A percentile compares a stretch with the other conserved stretches of the same genome.
Conservation (phyloP, 2,797 vertebrate genomes). For the Lutjanus campechanus region DNA sequence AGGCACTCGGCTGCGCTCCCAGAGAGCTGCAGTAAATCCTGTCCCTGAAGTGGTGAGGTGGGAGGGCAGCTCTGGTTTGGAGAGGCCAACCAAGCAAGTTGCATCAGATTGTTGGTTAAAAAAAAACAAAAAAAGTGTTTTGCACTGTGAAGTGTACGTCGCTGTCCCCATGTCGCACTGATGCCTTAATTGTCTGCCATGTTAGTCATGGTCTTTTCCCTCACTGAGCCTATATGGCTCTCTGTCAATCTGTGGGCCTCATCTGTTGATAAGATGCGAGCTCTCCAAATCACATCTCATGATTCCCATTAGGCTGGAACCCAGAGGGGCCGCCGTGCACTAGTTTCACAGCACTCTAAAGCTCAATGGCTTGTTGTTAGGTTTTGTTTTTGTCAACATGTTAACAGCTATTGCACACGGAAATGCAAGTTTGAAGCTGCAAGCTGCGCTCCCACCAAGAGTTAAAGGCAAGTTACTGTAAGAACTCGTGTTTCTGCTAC, state of each 20-base stretch:
- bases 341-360: conserved; percentile 29
- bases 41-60: conserved; percentile 69
- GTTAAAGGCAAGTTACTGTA: background rate
- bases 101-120: conserved; percentile 64
- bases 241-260: conserved; percentile 36
- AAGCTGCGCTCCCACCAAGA: conserved; percentile 10
- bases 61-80: conserved; percentile 70
- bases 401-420: conserved; percentile 12
- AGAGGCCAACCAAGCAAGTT: conserved; percentile 63
- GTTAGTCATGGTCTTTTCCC: conserved; percentile 28
- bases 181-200: conserved; percentile 34
- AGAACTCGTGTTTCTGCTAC: conserved; percentile 6
- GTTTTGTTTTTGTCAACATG: conserved; percentile 32
- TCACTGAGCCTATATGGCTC: conserved; percentile 11
- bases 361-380: conserved; percentile 17
- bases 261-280: conserved; percentile 52
- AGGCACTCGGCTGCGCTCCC: conserved; percentile 70
- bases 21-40: conserved; percentile 76
- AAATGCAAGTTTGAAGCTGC: conserved; percentile 10
- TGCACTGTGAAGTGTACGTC: conserved; percentile 29
- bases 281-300: conserved; percentile 60
- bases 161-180: conserved; percentile 20
- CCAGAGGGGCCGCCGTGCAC: conserved; percentile 32
- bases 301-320: conserved; percentile 65
- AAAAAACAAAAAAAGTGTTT: conserved; percentile 52